Conservation (phyloP, 2,113 vertebrate species). For the Leiothrix lutea region DNA sequence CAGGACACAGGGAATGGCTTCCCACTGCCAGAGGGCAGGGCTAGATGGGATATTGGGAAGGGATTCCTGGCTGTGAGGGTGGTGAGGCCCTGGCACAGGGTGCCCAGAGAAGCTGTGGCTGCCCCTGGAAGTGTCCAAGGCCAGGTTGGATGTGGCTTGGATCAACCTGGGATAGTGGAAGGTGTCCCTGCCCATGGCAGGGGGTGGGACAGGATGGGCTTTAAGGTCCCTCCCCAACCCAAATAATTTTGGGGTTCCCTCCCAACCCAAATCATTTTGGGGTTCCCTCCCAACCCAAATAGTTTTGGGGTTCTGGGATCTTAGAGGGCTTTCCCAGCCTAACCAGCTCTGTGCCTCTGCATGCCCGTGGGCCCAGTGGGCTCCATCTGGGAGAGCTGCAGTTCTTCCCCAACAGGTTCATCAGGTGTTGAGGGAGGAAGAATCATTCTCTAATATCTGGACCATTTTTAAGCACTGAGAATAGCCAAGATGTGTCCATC, state of each 20-base stretch:
- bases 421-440: neutral
- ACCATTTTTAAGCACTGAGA: neutral
- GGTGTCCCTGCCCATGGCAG: neutral
- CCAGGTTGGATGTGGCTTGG: accelerated
- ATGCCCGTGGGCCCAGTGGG: accelerated
- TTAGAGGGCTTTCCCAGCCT: neutral
- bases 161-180: accelerated
- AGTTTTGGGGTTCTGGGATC: neutral
- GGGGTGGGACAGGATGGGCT: accelerated
- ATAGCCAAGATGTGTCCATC: neutral
- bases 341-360: neutral
- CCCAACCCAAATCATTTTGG: neutral
- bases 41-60: accelerated
- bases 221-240: neutral
- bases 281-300: neutral
- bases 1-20: neutral
- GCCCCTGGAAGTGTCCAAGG: neutral
- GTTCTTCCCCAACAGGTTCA: neutral
- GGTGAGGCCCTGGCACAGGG: accelerated
- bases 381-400: neutral
- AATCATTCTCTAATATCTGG: accelerated
- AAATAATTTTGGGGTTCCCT: neutral
- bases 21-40: neutral
- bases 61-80: accelerated
- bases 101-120: neutral